Conservation (phyloP, 2,797 vertebrate genomes). For the Peromyscus melanophrys region DNA sequence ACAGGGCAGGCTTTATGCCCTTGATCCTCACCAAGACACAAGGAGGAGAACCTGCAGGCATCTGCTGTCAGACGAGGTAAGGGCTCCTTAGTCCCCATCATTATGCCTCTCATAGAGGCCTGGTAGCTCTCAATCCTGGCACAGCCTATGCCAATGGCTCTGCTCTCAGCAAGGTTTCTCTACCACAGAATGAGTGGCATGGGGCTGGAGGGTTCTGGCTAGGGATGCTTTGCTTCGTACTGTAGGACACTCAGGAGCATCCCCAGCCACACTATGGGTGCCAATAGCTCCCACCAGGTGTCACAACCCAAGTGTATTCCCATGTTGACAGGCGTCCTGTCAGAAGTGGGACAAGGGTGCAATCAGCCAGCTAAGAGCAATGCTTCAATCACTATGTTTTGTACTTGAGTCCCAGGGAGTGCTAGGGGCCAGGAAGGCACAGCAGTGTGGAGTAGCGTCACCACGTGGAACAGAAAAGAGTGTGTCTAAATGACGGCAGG, state of each 20-base stretch:
- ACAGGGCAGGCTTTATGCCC: accelerated
- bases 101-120: accelerated
- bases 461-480: not conserved
- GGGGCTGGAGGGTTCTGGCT: accelerated
- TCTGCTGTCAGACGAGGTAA: not conserved
- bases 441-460: not conserved
- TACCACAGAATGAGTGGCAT: not conserved
- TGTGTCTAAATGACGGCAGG: accelerated
- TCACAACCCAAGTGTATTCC: not conserved
- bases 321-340: not conserved
- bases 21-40: accelerated
- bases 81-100: not conserved
- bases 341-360: not conserved
- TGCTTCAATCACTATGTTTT: accelerated
- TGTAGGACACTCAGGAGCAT: accelerated
- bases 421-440: not conserved
- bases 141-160: not conserved
- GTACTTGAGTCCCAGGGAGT: accelerated
- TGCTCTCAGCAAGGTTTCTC: no score
- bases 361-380: not conserved
- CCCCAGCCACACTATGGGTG: not conserved
- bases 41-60: no score
- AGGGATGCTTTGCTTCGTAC: accelerated
- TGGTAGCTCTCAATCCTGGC: no score
- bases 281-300: not conserved